Percentiles rank a stretch among this genome's conserved stretches.
These are phyloP conservation scores for Euplagia quadripunctaria DNA, from an alignment of 2,888 invertebrate species.

Conservation along the genomic window DNA sequence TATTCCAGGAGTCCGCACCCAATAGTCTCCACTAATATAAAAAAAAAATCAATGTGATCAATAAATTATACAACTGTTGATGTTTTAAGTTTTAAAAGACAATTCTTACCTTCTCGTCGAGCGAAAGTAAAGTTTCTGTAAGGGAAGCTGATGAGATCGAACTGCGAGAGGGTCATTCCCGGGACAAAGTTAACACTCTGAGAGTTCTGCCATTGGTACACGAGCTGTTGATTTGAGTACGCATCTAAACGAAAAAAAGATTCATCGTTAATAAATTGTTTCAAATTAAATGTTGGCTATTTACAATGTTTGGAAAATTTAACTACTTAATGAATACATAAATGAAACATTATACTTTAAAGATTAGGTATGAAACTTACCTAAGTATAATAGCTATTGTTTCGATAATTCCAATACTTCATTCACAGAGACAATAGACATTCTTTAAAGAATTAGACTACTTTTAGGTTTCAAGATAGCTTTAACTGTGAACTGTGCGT, in stretches of 20 bases:
- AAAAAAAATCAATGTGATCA: not conserved
- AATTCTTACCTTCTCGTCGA: constrained; percentile 90
- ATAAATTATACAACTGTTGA: too few relatives aligned
- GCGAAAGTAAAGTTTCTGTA: constrained; percentile 94
- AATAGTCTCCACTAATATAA: not conserved
- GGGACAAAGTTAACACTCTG: constrained; percentile 95
- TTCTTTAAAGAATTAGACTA: too few relatives aligned
- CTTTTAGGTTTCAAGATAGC: too few relatives aligned
- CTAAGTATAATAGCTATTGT: too few relatives aligned
- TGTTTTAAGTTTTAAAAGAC: not conserved
- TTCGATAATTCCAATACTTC: too few relatives aligned
- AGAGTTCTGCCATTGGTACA: constrained; percentile 95
- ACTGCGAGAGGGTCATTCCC: constrained; percentile 97
- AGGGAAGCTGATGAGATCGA: constrained; percentile 95
- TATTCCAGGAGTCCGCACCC: not conserved
- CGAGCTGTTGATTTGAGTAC: constrained; percentile 94
- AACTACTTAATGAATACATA: too few relatives aligned
- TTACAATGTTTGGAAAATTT: not conserved
- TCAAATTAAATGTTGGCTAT: not conserved
- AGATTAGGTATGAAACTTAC: too few relatives aligned
- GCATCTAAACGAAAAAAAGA: constrained; percentile 89
- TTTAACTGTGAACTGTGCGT: too few relatives aligned
- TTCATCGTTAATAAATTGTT: not conserved
- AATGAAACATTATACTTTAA: too few relatives aligned
- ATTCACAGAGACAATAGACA: too few relatives aligned